Evolutionary conservation across 2,113 vertebrate species (phyloP), one percentile per base, ranked within the genome.

Genomic region (Ceuthmochares aereus): DNA sequence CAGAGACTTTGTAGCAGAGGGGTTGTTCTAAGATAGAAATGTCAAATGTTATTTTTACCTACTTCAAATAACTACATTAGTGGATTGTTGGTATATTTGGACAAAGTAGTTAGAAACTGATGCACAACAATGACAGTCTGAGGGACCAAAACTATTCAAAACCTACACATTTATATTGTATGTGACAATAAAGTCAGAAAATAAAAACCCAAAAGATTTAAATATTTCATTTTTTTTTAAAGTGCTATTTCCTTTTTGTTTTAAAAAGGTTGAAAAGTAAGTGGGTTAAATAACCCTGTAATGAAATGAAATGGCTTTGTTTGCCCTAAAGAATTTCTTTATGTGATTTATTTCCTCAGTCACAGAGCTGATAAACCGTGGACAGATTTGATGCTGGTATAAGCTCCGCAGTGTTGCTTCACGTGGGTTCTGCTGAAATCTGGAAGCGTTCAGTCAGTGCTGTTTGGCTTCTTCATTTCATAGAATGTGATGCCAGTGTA

Each of bases 221-320:
- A 92, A 36, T 74, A 62, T 42, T 88, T 77, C 7, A 12, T 2
- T 27, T 79, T 59, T 84, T 72, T 3, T 25, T 51, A 79, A 43
- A 67, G 64, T 87, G 32, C 27, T 76, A 73, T 82, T 87, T 95
- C 69, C 92, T 94, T 97, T 95, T 95, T 95, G 37, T 93, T 96
- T 95, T 87, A 95, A 93, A 95, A 92, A 95, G 77, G 89, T 67
- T 83, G 77, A 63, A 55, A 81, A 64, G n/a, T 42, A 74, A 63
- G 12, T 84, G 89, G 73, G 91, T 97, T 93, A 89, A 78, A 43
- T 84, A 89, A 93, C 83, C 91, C 66, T 84, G 14, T 77, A 74
- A 66, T 59, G 37, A 90, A 64, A 82, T 63, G 42, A 68, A 90
- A 70, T 67, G 47, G n/a, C 67, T 93, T 93, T 7, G 25, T 88